Evolutionary conservation across 1,140 invertebrate genomes (phyloP).

Genomic region (Pogonognathellus flavescens): DNA sequence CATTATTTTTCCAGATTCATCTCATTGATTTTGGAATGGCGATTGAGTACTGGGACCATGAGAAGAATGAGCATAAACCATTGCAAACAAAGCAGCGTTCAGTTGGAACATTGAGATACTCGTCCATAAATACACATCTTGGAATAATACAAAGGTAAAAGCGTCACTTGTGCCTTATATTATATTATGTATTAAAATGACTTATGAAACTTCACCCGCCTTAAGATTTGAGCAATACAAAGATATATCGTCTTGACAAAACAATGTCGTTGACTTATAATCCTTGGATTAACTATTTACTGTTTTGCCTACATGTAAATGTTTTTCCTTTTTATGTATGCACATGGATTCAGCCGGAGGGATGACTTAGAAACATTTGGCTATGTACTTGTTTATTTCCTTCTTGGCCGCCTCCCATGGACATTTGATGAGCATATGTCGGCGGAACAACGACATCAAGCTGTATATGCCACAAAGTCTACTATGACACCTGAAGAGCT

Average conservation of each 20-base stretch:
- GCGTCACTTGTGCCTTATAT: too few species aligned
- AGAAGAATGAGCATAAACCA: conserved; percentile 75
- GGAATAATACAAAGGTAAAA: conserved; percentile 69
- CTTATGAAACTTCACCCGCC: too few species aligned
- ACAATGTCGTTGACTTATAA: not conserved
- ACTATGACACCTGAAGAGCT: not conserved
- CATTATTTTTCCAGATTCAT: conserved; percentile 63
- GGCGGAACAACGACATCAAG: conserved; percentile 75
- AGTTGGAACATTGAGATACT: conserved; percentile 78
- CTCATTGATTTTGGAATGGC: conserved; percentile 80
- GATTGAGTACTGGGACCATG: conserved; percentile 76
- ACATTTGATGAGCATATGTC: conserved; percentile 77
- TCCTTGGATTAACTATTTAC: not conserved
- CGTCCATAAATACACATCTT: conserved; percentile 76
- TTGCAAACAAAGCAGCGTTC: conserved; percentile 78
- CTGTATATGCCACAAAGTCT: not conserved
- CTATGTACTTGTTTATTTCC: conserved; percentile 80
- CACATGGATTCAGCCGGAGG: conserved; percentile 70
- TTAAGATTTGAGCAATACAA: conserved; percentile 69
- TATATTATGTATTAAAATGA: too few species aligned
- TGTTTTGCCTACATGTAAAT: not conserved
- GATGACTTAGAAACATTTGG: conserved; percentile 79
- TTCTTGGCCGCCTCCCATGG: conserved; percentile 76
- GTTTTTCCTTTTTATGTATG: conserved; percentile 16
- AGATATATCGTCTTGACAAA: conserved; percentile 34